Conservation (phyloP, 2,888 invertebrate genomes). For the Pomacea canaliculata region DNA sequence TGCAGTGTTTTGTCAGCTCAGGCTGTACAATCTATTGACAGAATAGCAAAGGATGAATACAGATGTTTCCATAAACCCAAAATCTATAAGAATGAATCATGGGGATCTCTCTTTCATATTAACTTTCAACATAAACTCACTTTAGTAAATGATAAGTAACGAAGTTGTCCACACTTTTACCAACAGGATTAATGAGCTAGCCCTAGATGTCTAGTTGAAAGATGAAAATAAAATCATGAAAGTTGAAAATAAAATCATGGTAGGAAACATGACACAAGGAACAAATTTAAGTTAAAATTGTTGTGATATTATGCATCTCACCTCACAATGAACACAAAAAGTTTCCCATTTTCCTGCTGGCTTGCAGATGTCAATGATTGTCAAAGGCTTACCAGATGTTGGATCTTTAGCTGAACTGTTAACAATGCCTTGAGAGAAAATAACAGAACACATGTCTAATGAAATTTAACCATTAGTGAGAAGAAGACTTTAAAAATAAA, state of each 20-base stretch:
- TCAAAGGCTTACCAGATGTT: conserved; percentile 43
- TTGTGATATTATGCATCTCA: conserved; percentile 29
- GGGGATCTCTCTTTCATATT: too few species aligned
- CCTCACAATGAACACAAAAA: conserved; percentile 59
- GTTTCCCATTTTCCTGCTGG: conserved; percentile 39
- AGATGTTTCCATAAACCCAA: neutral
- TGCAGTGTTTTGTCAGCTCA: conserved; percentile 61
- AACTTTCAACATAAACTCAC: neutral
- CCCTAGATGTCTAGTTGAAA: too few species aligned
- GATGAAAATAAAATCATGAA: too few species aligned
- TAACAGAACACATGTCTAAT: too few species aligned
- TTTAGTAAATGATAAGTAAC: neutral
- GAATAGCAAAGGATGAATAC: neutral
- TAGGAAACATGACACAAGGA: too few species aligned
- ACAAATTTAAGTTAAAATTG: too few species aligned
- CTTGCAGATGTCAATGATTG: conserved; percentile 53
- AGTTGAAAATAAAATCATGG: too few species aligned
- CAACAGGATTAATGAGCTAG: too few species aligned
- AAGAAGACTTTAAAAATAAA: neutral
- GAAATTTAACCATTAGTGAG: too few species aligned
- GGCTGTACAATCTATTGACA: conserved; percentile 54
- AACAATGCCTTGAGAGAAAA: conserved; percentile 39
- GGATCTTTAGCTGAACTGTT: conserved; percentile 43
- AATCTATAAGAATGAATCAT: too few species aligned
- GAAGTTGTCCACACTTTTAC: neutral